Evolutionary conservation across 2,797 vertebrate genomes (phyloP).

Genomic region (Pangasius larnaudii): DNA sequence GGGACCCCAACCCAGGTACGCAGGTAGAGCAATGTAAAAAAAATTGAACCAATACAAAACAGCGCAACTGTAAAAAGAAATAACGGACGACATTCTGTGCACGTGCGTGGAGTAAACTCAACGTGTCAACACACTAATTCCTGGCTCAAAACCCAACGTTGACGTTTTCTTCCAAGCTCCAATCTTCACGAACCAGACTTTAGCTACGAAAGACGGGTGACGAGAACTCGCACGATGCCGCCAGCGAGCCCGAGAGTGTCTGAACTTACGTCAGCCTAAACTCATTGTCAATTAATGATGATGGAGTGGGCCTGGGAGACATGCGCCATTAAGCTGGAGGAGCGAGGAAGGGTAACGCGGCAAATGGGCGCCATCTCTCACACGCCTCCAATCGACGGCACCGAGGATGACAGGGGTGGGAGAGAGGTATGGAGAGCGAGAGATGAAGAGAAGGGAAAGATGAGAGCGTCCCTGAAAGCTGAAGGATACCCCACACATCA

Average conservation of each 20-base stretch:
- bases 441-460: not conserved
- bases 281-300: slow-evolving; percentile 60
- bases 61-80: not conserved
- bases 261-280: slow-evolving; percentile 55
- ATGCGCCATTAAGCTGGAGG: slow-evolving; percentile 54
- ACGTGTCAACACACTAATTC: too few species aligned
- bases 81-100: not conserved
- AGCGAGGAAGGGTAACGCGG: slow-evolving; percentile 44
- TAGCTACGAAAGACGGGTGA: not conserved
- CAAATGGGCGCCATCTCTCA: slow-evolving; percentile 56
- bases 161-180: too few species aligned
- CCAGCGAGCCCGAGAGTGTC: slow-evolving; percentile 19
- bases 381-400: slow-evolving; percentile 46
- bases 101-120: not conserved
- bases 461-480: slow-evolving; percentile 35
- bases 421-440: slow-evolving; percentile 3
- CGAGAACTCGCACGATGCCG: slow-evolving; percentile 5
- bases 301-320: slow-evolving; percentile 56
- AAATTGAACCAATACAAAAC: not conserved
- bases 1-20: not conserved
- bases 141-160: not conserved
- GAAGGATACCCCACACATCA: slow-evolving; percentile 18
- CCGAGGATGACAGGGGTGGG: slow-evolving; percentile 38
- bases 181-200: not conserved
- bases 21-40: not conserved